Percentiles rank a stretch among this genome's conserved stretches.
Evolutionary conservation across 1,140 invertebrate genomes (phyloP).

Genomic region (Aphidius ervi): DNA sequence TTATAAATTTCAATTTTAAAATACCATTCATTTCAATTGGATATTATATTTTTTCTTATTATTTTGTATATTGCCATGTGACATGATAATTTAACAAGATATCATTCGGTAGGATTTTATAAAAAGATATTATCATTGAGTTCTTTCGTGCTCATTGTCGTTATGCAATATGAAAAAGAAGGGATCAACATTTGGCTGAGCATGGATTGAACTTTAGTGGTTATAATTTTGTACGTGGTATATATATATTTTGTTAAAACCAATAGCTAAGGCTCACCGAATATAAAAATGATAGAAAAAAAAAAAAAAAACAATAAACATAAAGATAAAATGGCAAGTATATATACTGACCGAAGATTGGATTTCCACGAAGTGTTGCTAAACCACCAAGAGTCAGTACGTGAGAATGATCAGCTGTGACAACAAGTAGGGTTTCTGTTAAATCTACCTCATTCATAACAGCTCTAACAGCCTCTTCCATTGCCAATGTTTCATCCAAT

Average conservation of each 20-base stretch:
- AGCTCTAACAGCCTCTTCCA: slow-evolving; percentile 68
- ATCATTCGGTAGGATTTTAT: slow-evolving; percentile 6
- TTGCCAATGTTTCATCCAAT: slow-evolving; percentile 72
- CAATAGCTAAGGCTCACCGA: background rate
- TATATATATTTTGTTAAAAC: too few species aligned
- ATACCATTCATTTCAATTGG: slow-evolving; percentile 9
- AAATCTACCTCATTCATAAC: slow-evolving; percentile 65
- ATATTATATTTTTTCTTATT: background rate
- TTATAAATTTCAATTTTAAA: background rate
- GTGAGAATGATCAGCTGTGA: slow-evolving; percentile 80
- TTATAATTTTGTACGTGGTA: slow-evolving; percentile 5
- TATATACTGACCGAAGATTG: slow-evolving; percentile 59
- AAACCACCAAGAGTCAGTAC: slow-evolving; percentile 74
- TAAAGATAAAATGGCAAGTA: slow-evolving; percentile 1
- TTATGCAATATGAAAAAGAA: slow-evolving; percentile 13
- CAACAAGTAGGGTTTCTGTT: slow-evolving; percentile 72
- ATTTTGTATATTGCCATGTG: background rate
- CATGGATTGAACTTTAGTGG: slow-evolving; percentile 19
- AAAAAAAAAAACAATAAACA: too few species aligned
- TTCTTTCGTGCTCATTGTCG: slow-evolving; percentile 8
- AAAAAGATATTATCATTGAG: background rate
- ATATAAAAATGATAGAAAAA: background rate
- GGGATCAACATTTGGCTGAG: slow-evolving; percentile 17
- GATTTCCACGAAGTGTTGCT: slow-evolving; percentile 62
- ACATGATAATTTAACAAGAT: slow-evolving; percentile 13